Evolutionary conservation across 2,113 vertebrate species (phyloP), one percentile per base, ranked within the genome.

Genomic region (Erythrocebus patas): DNA sequence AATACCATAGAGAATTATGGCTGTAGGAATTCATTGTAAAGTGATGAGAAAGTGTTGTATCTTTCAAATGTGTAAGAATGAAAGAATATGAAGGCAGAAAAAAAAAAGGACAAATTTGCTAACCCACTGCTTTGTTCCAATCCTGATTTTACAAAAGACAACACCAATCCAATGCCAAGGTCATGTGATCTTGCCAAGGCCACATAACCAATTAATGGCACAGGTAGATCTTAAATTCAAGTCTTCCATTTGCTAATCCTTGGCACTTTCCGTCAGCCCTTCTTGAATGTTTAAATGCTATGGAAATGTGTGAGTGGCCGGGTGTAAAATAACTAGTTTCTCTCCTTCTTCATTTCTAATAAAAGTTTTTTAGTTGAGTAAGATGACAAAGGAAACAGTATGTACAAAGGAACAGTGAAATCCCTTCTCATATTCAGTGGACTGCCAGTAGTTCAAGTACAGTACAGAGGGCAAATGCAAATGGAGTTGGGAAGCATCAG

Each of bases 331-430:
- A 94, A 3, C 35, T 59, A 50, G 43, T 80, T 83, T 91, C 30
- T 68, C 48, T 75, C 45, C 66, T 87, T 93, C 68, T 72, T 79
- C 38, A 48, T 50, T 57, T 59, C 79, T 59, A 80, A 93, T 1
- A 86, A 61, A 68, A 89, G 66, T 80, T 97, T 30, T 80, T 48
- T 78, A 59, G 22, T 48, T 55, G 52, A 93, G 86, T 66, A 97
- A 18, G 68, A 70, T 40, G 48, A 96, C 76, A 94, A 23, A 95
- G 70, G n/a, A 66, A 94, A 89, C 0, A 70, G 40, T 23, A 40
- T 5, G 43, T 35, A 93, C 52, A 79, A 66, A 96, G 23, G 23
- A 76, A 32, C 14, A 27, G 61, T 43, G 38, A 89, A 94, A 66
- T 14, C 45, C n/a, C 88, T 27, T 52, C 40, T 68, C 70, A 52